Evolutionary conservation across 2,797 vertebrate genomes (phyloP).

Genomic region (Xerus rutilus): DNA sequence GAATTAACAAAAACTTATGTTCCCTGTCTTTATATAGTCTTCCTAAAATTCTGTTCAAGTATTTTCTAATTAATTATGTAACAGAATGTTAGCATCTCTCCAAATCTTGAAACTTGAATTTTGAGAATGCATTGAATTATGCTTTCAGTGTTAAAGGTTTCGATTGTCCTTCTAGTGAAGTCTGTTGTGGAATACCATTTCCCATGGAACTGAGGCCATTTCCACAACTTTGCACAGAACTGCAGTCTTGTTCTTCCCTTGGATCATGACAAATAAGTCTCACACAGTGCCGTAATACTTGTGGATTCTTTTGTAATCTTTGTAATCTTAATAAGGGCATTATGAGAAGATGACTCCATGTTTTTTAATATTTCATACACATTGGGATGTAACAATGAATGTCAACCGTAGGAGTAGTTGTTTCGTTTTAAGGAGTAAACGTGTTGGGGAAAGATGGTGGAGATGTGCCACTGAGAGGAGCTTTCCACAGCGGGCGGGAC

Average conservation of each 20-base stretch:
- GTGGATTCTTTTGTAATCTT: constrained; percentile 88
- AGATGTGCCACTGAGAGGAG: constrained; percentile 84
- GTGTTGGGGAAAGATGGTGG: constrained; percentile 71
- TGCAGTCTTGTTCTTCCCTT: constrained; percentile 88
- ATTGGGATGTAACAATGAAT: constrained; percentile 83
- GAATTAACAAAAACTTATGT: constrained; percentile 86
- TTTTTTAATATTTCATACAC: constrained; percentile 83
- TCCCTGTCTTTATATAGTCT: constrained; percentile 87
- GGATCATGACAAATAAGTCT: constrained; percentile 88
- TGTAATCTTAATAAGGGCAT: constrained; percentile 90
- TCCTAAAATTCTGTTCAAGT: constrained; percentile 90
- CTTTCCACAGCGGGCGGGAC: constrained; percentile 83
- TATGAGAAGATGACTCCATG: constrained; percentile 89
- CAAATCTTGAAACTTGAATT: constrained; percentile 87
- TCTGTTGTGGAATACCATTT: constrained; percentile 84
- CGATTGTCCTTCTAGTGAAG: constrained; percentile 82
- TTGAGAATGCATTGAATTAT: constrained; percentile 85
- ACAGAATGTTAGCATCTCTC: constrained; percentile 85
- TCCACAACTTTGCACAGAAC: constrained; percentile 86
- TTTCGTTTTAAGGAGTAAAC: constrained; percentile 79
- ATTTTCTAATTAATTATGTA: constrained; percentile 83
- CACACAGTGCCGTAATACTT: constrained; percentile 87
- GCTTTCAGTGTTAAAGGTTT: constrained; percentile 85
- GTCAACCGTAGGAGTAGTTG: constrained; percentile 83
- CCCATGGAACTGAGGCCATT: constrained; percentile 85